A percentile compares a stretch with the other conserved stretches of the same genome.
Conservation (phyloP, 2,113 vertebrate species). For the Donacobius atricapilla region DNA sequence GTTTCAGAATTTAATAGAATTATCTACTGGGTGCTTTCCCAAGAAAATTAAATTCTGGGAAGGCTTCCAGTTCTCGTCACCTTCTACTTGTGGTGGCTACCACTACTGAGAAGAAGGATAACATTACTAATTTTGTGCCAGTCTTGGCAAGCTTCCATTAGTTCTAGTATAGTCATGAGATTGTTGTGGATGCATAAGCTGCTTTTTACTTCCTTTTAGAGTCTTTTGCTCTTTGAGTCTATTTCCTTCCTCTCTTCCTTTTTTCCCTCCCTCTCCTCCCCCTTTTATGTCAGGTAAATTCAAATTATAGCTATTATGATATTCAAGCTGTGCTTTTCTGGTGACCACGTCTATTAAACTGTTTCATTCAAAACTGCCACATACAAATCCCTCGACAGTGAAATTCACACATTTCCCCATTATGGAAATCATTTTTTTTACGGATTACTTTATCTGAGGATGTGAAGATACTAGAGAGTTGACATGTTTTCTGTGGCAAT, state of each 20-base stretch:
- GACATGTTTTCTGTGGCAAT: background rate
- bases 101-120: background rate
- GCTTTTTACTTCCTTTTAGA: background rate
- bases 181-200: background rate
- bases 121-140: background rate
- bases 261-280: too few relatives aligned
- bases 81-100: constrained; percentile 24
- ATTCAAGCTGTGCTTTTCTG: background rate
- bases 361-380: background rate
- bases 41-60: constrained; percentile 27
- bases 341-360: background rate
- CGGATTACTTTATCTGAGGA: background rate
- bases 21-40: constrained; percentile 16
- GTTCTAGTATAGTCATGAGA: background rate
- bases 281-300: background rate
- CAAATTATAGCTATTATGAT: background rate
- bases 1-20: constrained; percentile 28
- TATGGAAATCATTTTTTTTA: background rate
- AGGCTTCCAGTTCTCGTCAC: background rate
- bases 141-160: background rate
- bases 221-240: background rate
- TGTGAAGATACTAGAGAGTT: background rate
- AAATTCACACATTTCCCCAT: background rate
- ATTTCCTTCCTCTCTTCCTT: background rate
- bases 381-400: background rate